Percentiles rank a stretch among this genome's conserved stretches.
These are phyloP conservation scores for Enteromius thamalakanensis DNA, from an alignment of 2,797 vertebrate species.

Conservation along the genomic window DNA sequence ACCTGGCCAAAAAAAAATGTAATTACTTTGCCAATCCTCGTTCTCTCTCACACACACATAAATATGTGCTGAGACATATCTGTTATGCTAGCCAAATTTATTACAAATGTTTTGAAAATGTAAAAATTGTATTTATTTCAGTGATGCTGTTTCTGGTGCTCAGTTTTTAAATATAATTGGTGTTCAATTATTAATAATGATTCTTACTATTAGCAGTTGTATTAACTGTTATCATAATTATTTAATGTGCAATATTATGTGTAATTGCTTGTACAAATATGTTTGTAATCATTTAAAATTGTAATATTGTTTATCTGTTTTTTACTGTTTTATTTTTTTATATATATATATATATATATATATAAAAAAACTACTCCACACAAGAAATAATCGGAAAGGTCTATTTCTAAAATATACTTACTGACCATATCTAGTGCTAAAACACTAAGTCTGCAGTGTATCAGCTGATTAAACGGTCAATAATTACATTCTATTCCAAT, in stretches of 20 bases:
- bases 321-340: background rate
- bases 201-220: background rate
- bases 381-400: background rate
- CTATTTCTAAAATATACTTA: background rate
- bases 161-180: background rate
- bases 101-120: background rate
- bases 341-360: too few species aligned
- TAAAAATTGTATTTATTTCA: background rate
- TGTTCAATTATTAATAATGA: background rate
- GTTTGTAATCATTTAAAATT: background rate
- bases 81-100: background rate
- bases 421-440: background rate
- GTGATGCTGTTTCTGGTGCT: background rate
- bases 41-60: background rate
- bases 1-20: background rate
- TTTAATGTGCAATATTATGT: too few species aligned
- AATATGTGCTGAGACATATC: background rate
- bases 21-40: background rate
- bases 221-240: too few species aligned
- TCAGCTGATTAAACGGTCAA: slow-evolving; percentile 17
- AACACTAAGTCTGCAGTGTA: background rate
- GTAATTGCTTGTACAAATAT: too few species aligned
- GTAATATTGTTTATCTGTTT: background rate
- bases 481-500: slow-evolving; percentile 8
- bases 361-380: too few species aligned